Conservation (phyloP, 2,797 vertebrate species). For the Crenichthys baileyi region DNA sequence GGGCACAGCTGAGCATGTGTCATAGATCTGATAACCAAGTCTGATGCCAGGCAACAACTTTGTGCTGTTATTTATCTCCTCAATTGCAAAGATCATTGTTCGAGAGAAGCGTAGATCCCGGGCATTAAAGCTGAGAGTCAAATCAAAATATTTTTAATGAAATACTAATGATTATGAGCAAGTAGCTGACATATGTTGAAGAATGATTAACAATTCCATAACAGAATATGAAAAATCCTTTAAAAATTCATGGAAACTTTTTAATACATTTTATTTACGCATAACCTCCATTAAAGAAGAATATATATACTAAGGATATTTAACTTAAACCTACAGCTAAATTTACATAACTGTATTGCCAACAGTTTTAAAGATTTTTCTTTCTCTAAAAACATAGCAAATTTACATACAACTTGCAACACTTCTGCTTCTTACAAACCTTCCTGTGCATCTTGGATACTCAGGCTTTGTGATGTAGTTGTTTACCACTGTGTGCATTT, state of each 20-base stretch:
- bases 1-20: constrained; percentile 47
- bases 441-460: constrained; percentile 59
- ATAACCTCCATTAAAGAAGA: not conserved
- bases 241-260: not conserved
- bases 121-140: constrained; percentile 65
- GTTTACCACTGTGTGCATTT: constrained; percentile 38
- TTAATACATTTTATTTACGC: not conserved
- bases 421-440: constrained; percentile 43
- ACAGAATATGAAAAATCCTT: not conserved
- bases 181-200: too few relatives aligned
- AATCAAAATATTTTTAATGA: not conserved
- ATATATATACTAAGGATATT: not conserved
- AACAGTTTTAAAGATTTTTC: not conserved
- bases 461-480: constrained; percentile 63
- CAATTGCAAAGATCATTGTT: constrained; percentile 53
- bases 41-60: constrained; percentile 59
- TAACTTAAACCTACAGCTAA: not conserved
- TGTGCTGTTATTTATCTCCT: constrained; percentile 69
- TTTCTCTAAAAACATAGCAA: not conserved
- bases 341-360: not conserved
- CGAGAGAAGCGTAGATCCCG: constrained; percentile 47
- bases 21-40: constrained; percentile 69
- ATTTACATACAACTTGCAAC: not conserved
- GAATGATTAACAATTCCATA: not conserved
- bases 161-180: not conserved